Base-by-base conservation (phyloP, 2,888 invertebrate species). In the Hesperia comma region DNA sequence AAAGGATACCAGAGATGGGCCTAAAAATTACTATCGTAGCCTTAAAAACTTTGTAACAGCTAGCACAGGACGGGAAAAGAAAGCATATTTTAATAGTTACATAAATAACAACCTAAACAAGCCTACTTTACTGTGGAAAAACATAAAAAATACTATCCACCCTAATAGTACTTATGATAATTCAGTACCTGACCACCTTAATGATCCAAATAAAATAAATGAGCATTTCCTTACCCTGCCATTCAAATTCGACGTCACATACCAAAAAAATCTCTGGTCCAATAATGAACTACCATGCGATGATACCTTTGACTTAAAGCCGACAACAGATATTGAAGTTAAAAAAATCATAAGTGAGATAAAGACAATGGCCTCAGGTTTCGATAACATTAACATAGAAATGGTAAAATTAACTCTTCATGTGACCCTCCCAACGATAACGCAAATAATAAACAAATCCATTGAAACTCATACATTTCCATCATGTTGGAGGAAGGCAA, bases 401-500 rank as follows among this genome's bases (percentile, higher is more conserved):
- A 73, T 73, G 73, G 43, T 73, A 10, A 43, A 63, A 43, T 19
- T 69, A 8, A 70, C 70, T 0, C 19, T 71, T 4, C 69, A 68
- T 6, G 12, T 17, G 10, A 63, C 70, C 8, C 46, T 72, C 7
- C 4, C n/a, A 6, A 53, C 60, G 1, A 72, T 72, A 21, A 71
- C 69, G n/a, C 14, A 21, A 12, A 67, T 71, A 10, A 60, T 72
- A 0, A 72, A 72, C 51, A 15, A n/a, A 8, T 71, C 70, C 3
- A 63, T 73, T 32, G 6, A 12, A 55, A 62, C 49, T 12, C 1
- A 73, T n/a, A n/a, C n/a, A n/a, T n/a, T n/a, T n/a, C n/a, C n/a
- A n/a, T n/a, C n/a, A n/a, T n/a, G n/a, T n/a, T 73, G 78, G 76
- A 77, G 76, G 63, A 56, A 41, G 6, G 75, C 77, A 0, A 5